These are phyloP conservation scores for Euzophera pinguis DNA, from an alignment of 2,888 invertebrate genomes.

Conservation along the genomic window DNA sequence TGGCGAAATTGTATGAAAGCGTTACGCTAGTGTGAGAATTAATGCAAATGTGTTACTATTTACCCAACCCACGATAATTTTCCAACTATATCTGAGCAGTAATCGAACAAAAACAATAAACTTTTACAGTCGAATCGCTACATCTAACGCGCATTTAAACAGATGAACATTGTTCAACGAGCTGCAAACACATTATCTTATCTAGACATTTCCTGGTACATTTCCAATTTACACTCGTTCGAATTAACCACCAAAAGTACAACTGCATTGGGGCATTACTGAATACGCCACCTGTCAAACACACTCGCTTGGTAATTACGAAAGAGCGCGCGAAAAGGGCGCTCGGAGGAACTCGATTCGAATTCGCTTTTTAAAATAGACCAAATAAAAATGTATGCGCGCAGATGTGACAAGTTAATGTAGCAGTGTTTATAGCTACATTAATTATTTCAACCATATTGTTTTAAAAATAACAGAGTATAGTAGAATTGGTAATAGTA, in stretches of 20 bases:
- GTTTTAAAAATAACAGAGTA: no score
- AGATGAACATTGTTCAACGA: neutral
- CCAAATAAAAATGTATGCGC: neutral
- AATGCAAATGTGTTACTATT: no score
- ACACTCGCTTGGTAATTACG: slow-evolving; percentile 1
- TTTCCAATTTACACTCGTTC: neutral
- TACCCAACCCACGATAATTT: no score
- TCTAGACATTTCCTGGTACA: neutral
- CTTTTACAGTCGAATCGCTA: no score
- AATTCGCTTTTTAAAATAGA: neutral
- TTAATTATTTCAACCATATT: no score
- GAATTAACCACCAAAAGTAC: neutral
- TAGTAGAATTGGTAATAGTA: no score
- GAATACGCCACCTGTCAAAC: slow-evolving; percentile 1
- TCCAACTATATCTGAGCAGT: no score
- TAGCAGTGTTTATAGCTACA: no score
- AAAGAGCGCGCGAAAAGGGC: neutral
- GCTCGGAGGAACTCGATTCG: neutral
- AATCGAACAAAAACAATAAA: no score
- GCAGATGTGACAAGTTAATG: neutral
- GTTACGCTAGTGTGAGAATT: no score
- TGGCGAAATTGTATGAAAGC: no score
- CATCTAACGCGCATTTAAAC: neutral
- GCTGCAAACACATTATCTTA: neutral
- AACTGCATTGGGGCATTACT: slow-evolving; percentile 3